Evolutionary conservation across 1,140 invertebrate species (phyloP), one percentile per base, ranked within the genome.

Genomic region (Aphelenchoides besseyi): DNA sequence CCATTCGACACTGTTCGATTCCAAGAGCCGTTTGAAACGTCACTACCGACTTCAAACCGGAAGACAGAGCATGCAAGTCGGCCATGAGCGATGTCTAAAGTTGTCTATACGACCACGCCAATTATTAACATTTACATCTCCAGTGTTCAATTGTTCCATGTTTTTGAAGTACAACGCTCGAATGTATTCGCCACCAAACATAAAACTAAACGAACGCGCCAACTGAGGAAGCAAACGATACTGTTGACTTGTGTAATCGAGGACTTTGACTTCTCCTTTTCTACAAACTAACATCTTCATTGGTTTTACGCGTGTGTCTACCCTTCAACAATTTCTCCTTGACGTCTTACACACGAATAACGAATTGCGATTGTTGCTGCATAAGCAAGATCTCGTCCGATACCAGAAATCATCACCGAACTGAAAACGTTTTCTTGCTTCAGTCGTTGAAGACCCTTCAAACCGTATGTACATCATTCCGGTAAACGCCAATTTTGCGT

Each of bases 241-340:
- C 84, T 95, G 93, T 84, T 96, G 94, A 0, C 93, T 94, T 68
- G 92, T 89, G 82, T 93, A 96, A 80, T 96, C 92, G 61, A 97
- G 86, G 71, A 96, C 92, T 86, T 94, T 92, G 1, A 90, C 89
- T 85, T 96, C 93, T 0, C 89, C 88, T 5, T 35, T 30, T 36
- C 70, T 33, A 1, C 23, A 23, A 68, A 2, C 2, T n/a, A n/a
- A 52, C 59, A 2, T n/a, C 2, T 18, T 18, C 1, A n/a, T 16
- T 28, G 16, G 2, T 36, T 61, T 1, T 26, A 61, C 1, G 1
- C 30, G 16, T 2, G 0, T 68, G n/a, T 32, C 23, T 69, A 67
- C 66, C 67, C 67, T 69, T 69, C 67, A 80, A 91, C 90, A 35
- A 91, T 73, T 63, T 72, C 71, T 16, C 71, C 71, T 37, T 72